Evolutionary conservation across 2,888 invertebrate genomes (phyloP).

Genomic region (Brassicogethes aeneus): DNA sequence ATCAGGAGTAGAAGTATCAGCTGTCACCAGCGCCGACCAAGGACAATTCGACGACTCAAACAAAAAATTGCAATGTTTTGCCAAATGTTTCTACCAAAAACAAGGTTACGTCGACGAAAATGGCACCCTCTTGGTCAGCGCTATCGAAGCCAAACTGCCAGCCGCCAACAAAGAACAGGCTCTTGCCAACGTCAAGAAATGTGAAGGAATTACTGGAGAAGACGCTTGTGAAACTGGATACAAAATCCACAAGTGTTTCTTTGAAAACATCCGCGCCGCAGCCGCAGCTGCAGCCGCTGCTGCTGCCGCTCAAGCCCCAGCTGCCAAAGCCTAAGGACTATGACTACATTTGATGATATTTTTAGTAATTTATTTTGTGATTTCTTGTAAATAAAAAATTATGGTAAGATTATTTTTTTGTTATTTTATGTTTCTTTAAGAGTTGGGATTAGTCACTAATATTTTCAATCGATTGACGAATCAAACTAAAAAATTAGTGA

Average conservation of each 20-base stretch:
- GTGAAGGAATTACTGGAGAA: conserved; percentile 19
- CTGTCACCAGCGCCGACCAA: conserved; percentile 24
- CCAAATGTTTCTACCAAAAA: conserved; percentile 27
- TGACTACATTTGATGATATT: too few species aligned
- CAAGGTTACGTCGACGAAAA: conserved; percentile 22
- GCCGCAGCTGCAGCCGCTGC: neutral
- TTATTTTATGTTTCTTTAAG: neutral
- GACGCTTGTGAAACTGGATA: conserved; percentile 25
- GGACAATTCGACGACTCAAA: conserved; percentile 23
- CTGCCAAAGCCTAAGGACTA: too few species aligned
- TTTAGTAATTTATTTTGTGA: neutral
- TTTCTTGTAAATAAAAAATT: neutral
- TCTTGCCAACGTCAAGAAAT: conserved; percentile 20
- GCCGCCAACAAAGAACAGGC: conserved; percentile 22
- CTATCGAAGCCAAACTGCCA: conserved; percentile 22
- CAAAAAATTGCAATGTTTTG: conserved; percentile 23
- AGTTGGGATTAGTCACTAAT: too few species aligned
- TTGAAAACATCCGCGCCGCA: neutral
- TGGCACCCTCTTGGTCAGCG: conserved; percentile 21
- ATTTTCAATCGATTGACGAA: too few species aligned
- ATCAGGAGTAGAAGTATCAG: conserved; percentile 20
- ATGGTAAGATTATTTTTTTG: neutral
- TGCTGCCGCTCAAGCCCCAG: neutral
- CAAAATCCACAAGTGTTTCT: conserved; percentile 18
- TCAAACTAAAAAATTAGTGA: too few species aligned